phyloP scores from a whole-genome alignment of 2,797 vertebrate species.

The Pangasius mekongensis region DNA sequence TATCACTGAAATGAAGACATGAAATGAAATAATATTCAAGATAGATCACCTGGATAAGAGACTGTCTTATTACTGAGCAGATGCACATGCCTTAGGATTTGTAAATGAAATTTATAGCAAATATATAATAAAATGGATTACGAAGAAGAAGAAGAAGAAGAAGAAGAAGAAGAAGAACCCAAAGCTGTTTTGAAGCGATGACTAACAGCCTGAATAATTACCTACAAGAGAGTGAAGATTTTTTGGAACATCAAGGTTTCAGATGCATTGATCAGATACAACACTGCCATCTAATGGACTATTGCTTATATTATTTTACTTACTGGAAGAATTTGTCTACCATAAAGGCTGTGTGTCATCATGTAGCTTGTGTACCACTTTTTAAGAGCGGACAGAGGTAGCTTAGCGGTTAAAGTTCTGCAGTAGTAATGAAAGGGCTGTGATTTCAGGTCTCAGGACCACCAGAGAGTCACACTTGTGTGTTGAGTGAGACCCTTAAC shows the following conservation, averaged over 20 bases:
- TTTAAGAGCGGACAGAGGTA: background rate
- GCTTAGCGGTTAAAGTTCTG: background rate
- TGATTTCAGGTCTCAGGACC: conserved; percentile 2
- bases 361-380: background rate
- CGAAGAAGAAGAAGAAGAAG: background rate
- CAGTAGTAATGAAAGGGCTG: background rate
- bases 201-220: background rate
- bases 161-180: background rate
- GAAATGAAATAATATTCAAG: background rate
- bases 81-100: background rate
- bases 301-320: background rate
- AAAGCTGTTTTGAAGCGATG: background rate
- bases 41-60: background rate
- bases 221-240: background rate
- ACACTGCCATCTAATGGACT: conserved; percentile 66
- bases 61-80: background rate
- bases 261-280: conserved; percentile 25
- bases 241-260: background rate
- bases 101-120: background rate
- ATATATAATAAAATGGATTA: background rate
- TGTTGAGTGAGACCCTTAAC: conserved; percentile 6
- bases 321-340: background rate
- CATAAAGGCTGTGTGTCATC: background rate
- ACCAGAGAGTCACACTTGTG: background rate
- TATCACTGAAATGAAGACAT: background rate